A percentile compares a stretch with the other conserved stretches of the same genome.
Evolutionary conservation across 2,888 invertebrate species (phyloP).

Genomic region (Megaustenia siamemsis): DNA sequence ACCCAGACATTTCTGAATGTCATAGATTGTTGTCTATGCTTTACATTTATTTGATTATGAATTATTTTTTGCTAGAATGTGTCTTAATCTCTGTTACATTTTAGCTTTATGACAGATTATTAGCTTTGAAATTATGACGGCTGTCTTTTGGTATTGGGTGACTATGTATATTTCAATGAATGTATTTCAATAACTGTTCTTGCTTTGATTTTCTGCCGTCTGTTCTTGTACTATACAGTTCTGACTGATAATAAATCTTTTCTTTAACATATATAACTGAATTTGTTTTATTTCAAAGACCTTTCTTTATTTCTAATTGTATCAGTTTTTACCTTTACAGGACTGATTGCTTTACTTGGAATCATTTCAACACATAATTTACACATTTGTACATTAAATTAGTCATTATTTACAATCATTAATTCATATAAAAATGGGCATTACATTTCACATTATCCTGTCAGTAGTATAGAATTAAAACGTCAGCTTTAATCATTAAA

Average conservation of each 20-base stretch:
- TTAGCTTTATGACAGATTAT: not conserved
- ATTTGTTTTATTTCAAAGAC: too few relatives aligned
- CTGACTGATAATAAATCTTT: slow-evolving; percentile 14
- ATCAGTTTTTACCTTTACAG: too few relatives aligned
- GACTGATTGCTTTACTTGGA: too few relatives aligned
- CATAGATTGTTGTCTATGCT: not conserved
- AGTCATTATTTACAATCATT: too few relatives aligned
- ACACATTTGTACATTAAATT: too few relatives aligned
- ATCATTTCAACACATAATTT: too few relatives aligned
- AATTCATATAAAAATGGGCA: too few relatives aligned
- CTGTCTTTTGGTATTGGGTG: slow-evolving; percentile 1
- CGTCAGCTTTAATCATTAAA: too few relatives aligned
- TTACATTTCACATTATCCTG: too few relatives aligned
- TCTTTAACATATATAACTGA: not conserved
- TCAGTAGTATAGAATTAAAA: too few relatives aligned
- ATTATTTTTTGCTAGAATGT: not conserved
- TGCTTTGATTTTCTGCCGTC: slow-evolving; percentile 21
- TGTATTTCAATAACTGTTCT: slow-evolving; percentile 12
- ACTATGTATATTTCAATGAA: slow-evolving; percentile 7
- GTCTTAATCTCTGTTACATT: not conserved
- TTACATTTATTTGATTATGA: not conserved
- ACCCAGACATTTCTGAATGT: not conserved
- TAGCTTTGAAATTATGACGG: not conserved
- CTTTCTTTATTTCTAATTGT: too few relatives aligned
- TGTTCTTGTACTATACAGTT: slow-evolving; percentile 27